Evolutionary conservation across 2,797 vertebrate genomes (phyloP), one percentile per base, ranked within the genome.

Genomic region (Pangasius larnaudii): DNA sequence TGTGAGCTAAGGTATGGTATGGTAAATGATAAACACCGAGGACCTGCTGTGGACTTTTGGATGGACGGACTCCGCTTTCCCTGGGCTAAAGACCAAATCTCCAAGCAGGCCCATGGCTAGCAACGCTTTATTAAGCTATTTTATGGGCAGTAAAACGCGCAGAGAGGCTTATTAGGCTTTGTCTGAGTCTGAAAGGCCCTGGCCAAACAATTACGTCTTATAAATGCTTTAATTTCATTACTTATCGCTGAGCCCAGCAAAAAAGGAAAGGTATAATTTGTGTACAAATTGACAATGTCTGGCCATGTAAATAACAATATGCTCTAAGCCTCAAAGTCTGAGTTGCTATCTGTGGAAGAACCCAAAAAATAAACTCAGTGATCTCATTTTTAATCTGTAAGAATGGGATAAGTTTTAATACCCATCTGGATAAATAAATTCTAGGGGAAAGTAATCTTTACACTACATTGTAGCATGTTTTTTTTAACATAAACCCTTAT

Each of bases 91-190:
- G 78, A 77, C 89, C 91, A 90, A 89, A 75, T 88, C 92, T 93
- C 93, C 90, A 94, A 94, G 93, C 91, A 89, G 90, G 91, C 93
- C 92, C 91, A 92, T 89, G 88, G 89, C 93, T 72, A 87, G 61
- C 75, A 91, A 90, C 75, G 92, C 83, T 92, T 95, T 93, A 91
- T 92, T 93, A 94, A 91, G 88, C 1, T 89, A 92, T 95, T 91
- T 90, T 92, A 89, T 85, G 88, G 84, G 87, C 89, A 93, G 92
- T 92, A 93, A 95, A 94, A 89, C 82, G 0, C 2, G 85, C 72
- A 86, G 88, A 90, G 59, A 90, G 90, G 93, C 93, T 85, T 82
- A 91, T 93, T 92, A 89, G 84, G 78, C 92, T 93, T 89, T 94
- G 94, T 93, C 94, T 93, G 82, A 53, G 58, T 93, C 92, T 94